Base-by-base conservation (phyloP, 2,113 vertebrate genomes). In the Pampusana beccarii region DNA sequence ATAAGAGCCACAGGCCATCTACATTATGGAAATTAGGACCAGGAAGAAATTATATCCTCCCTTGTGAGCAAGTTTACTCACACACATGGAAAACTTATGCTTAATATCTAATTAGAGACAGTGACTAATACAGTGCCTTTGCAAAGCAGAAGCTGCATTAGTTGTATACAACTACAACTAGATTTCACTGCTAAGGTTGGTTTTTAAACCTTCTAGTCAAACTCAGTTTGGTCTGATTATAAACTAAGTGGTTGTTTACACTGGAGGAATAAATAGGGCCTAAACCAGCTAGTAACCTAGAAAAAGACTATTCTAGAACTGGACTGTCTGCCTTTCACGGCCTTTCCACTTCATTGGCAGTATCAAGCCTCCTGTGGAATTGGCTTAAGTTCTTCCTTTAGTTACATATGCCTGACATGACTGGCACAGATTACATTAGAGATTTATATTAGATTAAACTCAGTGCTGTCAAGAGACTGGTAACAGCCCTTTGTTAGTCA, bases 61-160 rank as follows among this genome's bases (percentile, higher is more conserved):
- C 96, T 94, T 92, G 95, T 96, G 96, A 96, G 77, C 91, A 89
- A 89, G 91, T 96, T 96, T 96, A 84, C 86, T 97, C 95, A 97
- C 1, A 4, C 80, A 95, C 66, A 94, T 1, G 96, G 93, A 95
- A 96, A 97, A 95, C 90, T 93, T 81, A 93, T 6, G 88, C 77
- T 96, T 87, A 95, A 91, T 94, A 94, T 80, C 95, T 96, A 97
- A 97, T 96, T 96, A 96, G 93, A 93, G 92, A 69, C 88, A 81
- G 86, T 96, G 96, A 96, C 92, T 97, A 96, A 96, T 33, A 44
- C 2, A 0, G 62, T 89, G 89, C 70, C 86, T 89, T 4, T 72
- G 88, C 85, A 54, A 94, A 97, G 91, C 96, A 97, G 91, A 93
- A 95, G 80, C 92, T 96, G 81, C 93, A 80, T 58, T 51, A 69